phyloP scores from a whole-genome alignment of 2,113 vertebrate species.

The Channa maculata region DNA sequence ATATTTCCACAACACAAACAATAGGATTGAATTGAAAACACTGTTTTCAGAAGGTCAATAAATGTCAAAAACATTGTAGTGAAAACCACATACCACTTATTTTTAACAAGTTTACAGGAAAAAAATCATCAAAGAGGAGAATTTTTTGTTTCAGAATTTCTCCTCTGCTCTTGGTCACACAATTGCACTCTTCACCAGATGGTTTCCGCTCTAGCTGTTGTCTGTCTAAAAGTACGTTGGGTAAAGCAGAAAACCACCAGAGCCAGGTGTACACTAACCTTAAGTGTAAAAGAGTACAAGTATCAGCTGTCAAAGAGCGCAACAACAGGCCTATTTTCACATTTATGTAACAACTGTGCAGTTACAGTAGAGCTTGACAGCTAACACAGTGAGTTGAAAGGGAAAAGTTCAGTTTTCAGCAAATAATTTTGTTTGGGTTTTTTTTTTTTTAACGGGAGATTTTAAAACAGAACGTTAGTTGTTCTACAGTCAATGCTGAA shows the following conservation, averaged over 20 bases:
- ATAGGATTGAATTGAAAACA: not conserved
- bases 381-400: not conserved
- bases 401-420: not conserved
- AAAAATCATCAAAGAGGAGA: not conserved
- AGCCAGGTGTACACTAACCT: not conserved
- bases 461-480: slow-evolving; percentile 4
- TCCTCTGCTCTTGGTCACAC: not conserved
- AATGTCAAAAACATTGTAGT: not conserved
- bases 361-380: accelerated
- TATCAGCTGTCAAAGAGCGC: not conserved
- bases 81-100: not conserved
- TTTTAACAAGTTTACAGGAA: slow-evolving; percentile 3
- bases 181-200: not conserved
- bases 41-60: not conserved
- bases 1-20: not conserved
- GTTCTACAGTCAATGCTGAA: slow-evolving; percentile 10
- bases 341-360: not conserved
- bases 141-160: not conserved
- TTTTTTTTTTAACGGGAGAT: not conserved
- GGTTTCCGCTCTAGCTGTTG: not conserved
- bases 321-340: not conserved
- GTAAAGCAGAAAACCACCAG: not conserved
- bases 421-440: slow-evolving; percentile 17
- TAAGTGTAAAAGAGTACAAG: not conserved
- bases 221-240: not conserved